These are phyloP conservation scores for Cantharis lateralis DNA, from an alignment of 2,888 invertebrate genomes.

Conservation along the genomic window DNA sequence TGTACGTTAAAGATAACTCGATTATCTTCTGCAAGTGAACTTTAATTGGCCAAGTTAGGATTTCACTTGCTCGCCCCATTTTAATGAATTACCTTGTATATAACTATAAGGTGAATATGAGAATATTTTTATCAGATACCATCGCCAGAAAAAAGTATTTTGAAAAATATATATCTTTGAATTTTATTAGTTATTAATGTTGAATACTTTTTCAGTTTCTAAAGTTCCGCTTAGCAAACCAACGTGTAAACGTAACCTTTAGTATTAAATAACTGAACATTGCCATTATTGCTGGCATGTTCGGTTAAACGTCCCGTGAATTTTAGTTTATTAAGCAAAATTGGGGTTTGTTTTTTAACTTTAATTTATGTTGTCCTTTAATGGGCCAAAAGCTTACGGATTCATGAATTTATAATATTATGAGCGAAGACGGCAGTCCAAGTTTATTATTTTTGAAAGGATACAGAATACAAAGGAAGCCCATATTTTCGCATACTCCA, in stretches of 20 bases:
- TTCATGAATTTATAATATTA: conserved; percentile 47
- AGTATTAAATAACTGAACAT: background rate
- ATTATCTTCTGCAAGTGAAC: background rate
- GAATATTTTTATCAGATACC: background rate
- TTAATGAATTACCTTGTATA: background rate
- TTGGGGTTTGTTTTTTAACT: background rate
- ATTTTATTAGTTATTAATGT: background rate
- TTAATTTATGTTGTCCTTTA: background rate
- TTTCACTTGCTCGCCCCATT: background rate
- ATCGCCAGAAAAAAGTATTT: background rate
- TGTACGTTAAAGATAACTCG: background rate
- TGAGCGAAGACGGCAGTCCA: conserved; percentile 60
- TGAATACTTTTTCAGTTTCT: background rate
- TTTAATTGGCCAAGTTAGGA: background rate
- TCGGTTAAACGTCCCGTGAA: background rate
- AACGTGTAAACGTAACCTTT: background rate
- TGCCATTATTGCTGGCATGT: background rate
- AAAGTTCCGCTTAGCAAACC: background rate
- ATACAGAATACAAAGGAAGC: conserved; percentile 72
- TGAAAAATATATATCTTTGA: background rate
- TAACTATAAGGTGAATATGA: background rate
- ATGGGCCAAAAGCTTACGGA: background rate
- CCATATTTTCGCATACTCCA: conserved; percentile 45
- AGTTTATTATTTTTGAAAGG: conserved; percentile 68
- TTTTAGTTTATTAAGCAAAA: background rate